A percentile compares a stretch with the other conserved stretches of the same genome.
These are phyloP conservation scores for Aphis craccivora DNA, from an alignment of 1,140 invertebrate species.

Conservation along the genomic window DNA sequence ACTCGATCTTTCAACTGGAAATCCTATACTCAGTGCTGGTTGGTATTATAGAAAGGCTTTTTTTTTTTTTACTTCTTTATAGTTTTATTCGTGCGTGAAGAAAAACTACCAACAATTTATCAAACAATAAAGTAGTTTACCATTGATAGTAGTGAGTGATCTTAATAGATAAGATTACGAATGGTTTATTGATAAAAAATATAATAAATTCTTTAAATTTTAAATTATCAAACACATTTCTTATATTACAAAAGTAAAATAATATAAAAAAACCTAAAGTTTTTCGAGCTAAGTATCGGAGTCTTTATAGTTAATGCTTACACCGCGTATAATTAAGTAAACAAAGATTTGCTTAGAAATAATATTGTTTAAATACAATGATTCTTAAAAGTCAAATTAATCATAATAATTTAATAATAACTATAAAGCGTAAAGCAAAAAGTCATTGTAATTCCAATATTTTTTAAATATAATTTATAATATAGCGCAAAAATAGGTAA, in stretches of 20 bases:
- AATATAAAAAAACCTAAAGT: background rate
- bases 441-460: background rate
- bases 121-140: background rate
- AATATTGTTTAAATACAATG: background rate
- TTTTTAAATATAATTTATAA: background rate
- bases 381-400: background rate
- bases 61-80: background rate
- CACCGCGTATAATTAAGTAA: background rate
- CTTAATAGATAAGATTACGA: too few species aligned
- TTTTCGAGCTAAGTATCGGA: background rate
- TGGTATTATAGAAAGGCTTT: background rate
- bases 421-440: background rate
- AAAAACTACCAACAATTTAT: background rate
- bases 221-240: background rate
- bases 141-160: background rate
- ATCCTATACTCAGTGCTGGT: background rate
- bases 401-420: background rate
- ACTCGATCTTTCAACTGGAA: background rate
- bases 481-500: background rate
- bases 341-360: background rate
- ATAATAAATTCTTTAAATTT: background rate
- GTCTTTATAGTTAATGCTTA: background rate
- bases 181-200: too few species aligned
- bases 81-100: background rate
- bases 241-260: background rate